Evolutionary conservation across 2,113 vertebrate genomes (phyloP).

Genomic region (Cheilinus undulatus): DNA sequence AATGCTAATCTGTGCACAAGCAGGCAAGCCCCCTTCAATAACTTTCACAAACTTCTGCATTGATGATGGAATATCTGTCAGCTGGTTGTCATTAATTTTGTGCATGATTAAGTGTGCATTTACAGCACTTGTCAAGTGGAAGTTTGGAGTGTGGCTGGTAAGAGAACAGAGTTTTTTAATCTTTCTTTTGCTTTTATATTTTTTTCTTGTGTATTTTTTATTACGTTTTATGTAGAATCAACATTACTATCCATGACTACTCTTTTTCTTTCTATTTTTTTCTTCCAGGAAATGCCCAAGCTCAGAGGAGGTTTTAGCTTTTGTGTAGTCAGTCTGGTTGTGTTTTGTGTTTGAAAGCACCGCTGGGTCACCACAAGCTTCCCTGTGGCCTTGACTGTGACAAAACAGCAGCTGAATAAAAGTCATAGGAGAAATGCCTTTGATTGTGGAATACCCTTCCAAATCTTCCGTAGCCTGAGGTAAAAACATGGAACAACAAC

Average conservation of each 20-base stretch:
- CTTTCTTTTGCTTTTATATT: too few relatives aligned
- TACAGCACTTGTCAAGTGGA: slow-evolving; percentile 66
- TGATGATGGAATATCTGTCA: slow-evolving; percentile 83
- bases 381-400: slow-evolving; percentile 58
- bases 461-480: slow-evolving; percentile 73
- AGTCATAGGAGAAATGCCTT: slow-evolving; percentile 53
- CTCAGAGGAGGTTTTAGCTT: slow-evolving; percentile 26
- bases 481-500: slow-evolving; percentile 71
- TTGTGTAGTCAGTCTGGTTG: slow-evolving; percentile 27
- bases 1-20: slow-evolving; percentile 76
- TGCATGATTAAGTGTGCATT: slow-evolving; percentile 77
- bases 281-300: slow-evolving; percentile 6
- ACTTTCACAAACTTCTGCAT: slow-evolving; percentile 75
- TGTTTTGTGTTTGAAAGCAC: slow-evolving; percentile 45
- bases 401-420: slow-evolving; percentile 54
- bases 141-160: slow-evolving; percentile 52
- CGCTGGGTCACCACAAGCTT: slow-evolving; percentile 49
- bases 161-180: slow-evolving; percentile 22
- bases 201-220: slow-evolving; percentile 30
- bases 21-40: slow-evolving; percentile 72
- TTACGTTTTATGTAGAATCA: background rate
- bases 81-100: slow-evolving; percentile 73
- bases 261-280: background rate
- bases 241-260: background rate
- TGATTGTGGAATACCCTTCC: slow-evolving; percentile 67